These are phyloP conservation scores for Gari tellinella DNA, from an alignment of 2,888 invertebrate species.

Conservation along the genomic window DNA sequence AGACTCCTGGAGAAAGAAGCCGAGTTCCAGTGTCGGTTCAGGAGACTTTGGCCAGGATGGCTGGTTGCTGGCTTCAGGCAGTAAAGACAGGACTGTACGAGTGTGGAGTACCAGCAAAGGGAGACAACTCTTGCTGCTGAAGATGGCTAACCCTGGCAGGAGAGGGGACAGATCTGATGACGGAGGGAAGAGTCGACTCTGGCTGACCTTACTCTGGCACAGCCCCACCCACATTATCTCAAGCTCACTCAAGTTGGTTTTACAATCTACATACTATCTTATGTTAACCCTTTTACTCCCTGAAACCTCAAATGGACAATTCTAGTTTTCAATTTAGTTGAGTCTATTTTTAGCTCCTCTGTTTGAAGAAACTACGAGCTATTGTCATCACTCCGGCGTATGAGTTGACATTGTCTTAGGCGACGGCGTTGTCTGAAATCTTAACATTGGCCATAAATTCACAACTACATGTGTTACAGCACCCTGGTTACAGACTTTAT, in stretches of 20 bases:
- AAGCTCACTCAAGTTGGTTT: conserved; percentile 72
- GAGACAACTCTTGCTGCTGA: conserved; percentile 67
- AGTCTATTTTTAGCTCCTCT: too few relatives aligned
- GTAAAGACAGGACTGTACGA: conserved; percentile 87
- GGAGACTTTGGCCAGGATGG: conserved; percentile 68
- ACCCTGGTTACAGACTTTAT: too few relatives aligned
- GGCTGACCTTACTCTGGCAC: conserved; percentile 86
- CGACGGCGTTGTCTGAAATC: too few relatives aligned
- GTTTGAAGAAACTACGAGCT: too few relatives aligned
- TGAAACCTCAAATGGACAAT: too few relatives aligned
- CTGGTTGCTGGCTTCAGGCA: conserved; percentile 89
- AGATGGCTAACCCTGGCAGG: conserved; percentile 67
- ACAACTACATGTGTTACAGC: too few relatives aligned
- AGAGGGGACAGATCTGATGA: conserved; percentile 63
- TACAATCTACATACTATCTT: too few relatives aligned
- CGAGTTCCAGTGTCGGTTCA: conserved; percentile 1
- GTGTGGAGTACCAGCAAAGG: conserved; percentile 79
- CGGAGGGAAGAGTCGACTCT: conserved; percentile 65
- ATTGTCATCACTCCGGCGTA: too few relatives aligned
- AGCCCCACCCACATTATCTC: conserved; percentile 70
- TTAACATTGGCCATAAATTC: too few relatives aligned
- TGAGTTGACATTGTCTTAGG: too few relatives aligned
- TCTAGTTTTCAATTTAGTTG: too few relatives aligned
- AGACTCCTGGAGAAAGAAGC: conserved; percentile 46
- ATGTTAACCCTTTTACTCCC: too few relatives aligned